These are phyloP conservation scores for Trisateles emortualis DNA, from an alignment of 2,888 invertebrate genomes.

Conservation along the genomic window DNA sequence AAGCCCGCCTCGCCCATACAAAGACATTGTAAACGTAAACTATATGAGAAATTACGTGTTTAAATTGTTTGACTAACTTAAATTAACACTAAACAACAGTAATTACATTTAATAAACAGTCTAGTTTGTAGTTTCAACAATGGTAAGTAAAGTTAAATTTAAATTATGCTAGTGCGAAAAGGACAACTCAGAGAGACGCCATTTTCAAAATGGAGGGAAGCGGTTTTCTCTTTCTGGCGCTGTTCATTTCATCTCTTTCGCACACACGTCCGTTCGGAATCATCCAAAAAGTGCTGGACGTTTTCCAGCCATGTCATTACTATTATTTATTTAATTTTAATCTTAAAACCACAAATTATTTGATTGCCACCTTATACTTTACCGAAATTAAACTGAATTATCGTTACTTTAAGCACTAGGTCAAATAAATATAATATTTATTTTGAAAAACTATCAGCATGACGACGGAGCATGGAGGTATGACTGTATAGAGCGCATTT, in stretches of 20 bases:
- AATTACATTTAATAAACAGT: slow-evolving; percentile 39
- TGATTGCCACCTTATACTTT: no score
- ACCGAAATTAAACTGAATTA: no score
- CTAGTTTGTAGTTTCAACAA: slow-evolving; percentile 50
- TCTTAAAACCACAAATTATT: no score
- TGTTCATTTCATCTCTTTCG: slow-evolving; percentile 38
- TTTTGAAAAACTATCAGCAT: no score
- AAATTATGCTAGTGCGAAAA: slow-evolving; percentile 70
- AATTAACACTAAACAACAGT: slow-evolving; percentile 22
- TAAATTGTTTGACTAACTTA: background rate
- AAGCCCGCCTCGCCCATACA: slow-evolving; percentile 63
- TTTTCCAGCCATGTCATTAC: no score
- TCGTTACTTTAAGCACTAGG: no score
- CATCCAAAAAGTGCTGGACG: no score
- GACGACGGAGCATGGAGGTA: no score
- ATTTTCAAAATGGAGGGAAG: slow-evolving; percentile 62
- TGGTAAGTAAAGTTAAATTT: slow-evolving; percentile 52
- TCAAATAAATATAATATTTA: no score
- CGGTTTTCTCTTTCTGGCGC: slow-evolving; percentile 34
- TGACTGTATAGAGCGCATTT: no score
- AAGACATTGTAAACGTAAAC: slow-evolving; percentile 61
- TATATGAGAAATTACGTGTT: slow-evolving; percentile 3
- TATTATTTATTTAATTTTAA: no score
- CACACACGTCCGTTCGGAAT: slow-evolving; percentile 30
- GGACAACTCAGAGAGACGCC: slow-evolving; percentile 83